Conservation (phyloP, 2,797 vertebrate genomes). For the Cuniculus paca region DNA sequence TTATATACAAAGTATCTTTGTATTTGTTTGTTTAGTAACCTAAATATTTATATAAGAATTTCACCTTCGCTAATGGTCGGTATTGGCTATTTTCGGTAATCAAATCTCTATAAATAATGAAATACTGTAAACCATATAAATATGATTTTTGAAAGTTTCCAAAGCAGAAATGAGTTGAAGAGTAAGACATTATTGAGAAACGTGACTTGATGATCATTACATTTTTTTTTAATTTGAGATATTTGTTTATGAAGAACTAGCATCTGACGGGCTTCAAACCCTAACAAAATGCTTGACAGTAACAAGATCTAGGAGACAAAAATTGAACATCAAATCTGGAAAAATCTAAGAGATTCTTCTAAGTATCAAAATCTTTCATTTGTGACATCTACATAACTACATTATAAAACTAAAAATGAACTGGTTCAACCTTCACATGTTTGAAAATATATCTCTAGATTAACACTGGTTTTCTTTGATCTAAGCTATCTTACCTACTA, state of each 20-base stretch:
- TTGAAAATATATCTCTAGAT: neutral
- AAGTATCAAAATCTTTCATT: neutral
- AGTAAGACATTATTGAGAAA: neutral
- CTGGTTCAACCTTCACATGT: neutral
- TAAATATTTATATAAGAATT: neutral
- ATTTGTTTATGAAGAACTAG: neutral
- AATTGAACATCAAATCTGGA: neutral
- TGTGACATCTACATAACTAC: neutral
- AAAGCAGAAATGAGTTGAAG: neutral
- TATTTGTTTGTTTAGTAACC: constrained; percentile 5
- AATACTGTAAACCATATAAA: neutral
- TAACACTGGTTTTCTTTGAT: neutral
- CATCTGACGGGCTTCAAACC: neutral
- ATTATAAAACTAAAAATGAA: neutral
- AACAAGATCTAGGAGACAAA: neutral
- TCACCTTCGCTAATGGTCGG: neutral
- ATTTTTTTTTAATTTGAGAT: neutral
- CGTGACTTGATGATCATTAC: neutral
- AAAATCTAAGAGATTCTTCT: neutral
- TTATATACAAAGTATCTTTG: neutral
- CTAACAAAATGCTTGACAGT: neutral
- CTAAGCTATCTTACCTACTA: neutral
- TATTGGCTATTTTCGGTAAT: neutral
- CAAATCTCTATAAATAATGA: neutral
- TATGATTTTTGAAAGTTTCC: neutral